Evolutionary conservation across 2,888 invertebrate species (phyloP), one percentile per base, ranked within the genome.

Genomic region (Cephus spinipes): DNA sequence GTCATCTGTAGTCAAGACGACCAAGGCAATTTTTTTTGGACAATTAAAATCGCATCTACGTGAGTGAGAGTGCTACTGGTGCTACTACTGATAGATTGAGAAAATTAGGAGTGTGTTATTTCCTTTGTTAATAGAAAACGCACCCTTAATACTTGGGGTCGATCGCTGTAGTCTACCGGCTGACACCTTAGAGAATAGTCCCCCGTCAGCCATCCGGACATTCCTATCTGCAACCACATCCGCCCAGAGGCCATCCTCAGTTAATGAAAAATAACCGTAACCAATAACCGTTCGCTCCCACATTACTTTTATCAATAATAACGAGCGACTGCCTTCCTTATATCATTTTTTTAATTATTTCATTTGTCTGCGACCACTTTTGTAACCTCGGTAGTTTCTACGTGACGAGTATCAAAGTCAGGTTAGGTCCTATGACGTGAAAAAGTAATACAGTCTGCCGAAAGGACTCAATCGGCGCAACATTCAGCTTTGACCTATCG

Each of bases 171-270:
- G 95, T 98, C 97, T 92, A 98, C 98, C 90, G 98, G 98, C 94
- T 98, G 97, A 95, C 98, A 98, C 92, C 96, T 96, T 93, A 96
- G 95, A 94, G 96, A 98, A 95, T 98, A 98, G 92, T 97, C 96
- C 92, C 97, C 97, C 92, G 96, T 96, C 93, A 98, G 95, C 98
- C 98, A 98, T 92, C 98, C 98, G 92, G 96, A 95, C 93, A 95
- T 94, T 92, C 95, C 95, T 93, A 97, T 96, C 97, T 97, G 96
- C 93, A 95, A 95, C 89, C 91, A 91, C 88, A 90, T 91, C 89
- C 91, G 90, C 87, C 88, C 87, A 88, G 83, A 85, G 87, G 87
- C 88, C 89, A 87, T 87, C 83, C 84, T 85, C 86, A 84, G 78
- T 86, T 30, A 74, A 74, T 32, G 33, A 35, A 34, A 74, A 35